A percentile compares a stretch with the other conserved stretches of the same genome.
Conservation (phyloP, 1,140 invertebrate species). For the Himalopsyche phryganea region DNA sequence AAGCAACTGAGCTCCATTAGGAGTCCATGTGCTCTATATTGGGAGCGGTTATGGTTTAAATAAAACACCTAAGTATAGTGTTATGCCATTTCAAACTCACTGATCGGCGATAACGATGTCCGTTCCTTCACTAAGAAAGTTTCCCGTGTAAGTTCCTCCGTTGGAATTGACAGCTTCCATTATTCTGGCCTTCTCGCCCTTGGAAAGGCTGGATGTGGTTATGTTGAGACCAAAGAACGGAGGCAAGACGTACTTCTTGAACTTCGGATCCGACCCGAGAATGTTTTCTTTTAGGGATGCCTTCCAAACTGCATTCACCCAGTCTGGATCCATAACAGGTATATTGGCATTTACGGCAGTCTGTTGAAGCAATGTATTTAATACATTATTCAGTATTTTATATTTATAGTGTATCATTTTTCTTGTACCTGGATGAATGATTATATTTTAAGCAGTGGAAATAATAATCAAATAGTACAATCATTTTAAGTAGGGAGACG, state of each 20-base stretch:
- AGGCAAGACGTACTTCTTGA: constrained; percentile 68
- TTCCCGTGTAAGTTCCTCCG: constrained; percentile 61
- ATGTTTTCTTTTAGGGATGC: constrained; percentile 60
- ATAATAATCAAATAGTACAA: too few relatives aligned
- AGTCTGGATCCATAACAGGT: constrained; percentile 72
- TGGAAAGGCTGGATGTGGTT: constrained; percentile 71
- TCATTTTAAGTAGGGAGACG: too few relatives aligned
- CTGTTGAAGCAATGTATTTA: constrained; percentile 45
- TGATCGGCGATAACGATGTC: constrained; percentile 51
- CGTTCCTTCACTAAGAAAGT: constrained; percentile 53
- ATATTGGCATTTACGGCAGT: constrained; percentile 68
- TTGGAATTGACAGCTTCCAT: constrained; percentile 68
- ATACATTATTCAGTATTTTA: too few relatives aligned
- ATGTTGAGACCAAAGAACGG: constrained; percentile 76
- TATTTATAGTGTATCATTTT: too few relatives aligned
- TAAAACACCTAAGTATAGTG: too few relatives aligned
- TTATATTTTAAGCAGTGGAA: too few relatives aligned
- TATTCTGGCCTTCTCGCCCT: constrained; percentile 65
- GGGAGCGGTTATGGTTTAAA: too few relatives aligned
- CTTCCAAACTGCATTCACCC: constrained; percentile 79
- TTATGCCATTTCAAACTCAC: too few relatives aligned
- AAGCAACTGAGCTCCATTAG: too few relatives aligned
- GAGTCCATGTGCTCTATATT: too few relatives aligned
- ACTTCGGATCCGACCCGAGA: constrained; percentile 60
- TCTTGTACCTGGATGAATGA: too few relatives aligned